These are phyloP conservation scores for Forbesichthys papilliferus DNA, from an alignment of 2,113 vertebrate species.

Conservation along the genomic window DNA sequence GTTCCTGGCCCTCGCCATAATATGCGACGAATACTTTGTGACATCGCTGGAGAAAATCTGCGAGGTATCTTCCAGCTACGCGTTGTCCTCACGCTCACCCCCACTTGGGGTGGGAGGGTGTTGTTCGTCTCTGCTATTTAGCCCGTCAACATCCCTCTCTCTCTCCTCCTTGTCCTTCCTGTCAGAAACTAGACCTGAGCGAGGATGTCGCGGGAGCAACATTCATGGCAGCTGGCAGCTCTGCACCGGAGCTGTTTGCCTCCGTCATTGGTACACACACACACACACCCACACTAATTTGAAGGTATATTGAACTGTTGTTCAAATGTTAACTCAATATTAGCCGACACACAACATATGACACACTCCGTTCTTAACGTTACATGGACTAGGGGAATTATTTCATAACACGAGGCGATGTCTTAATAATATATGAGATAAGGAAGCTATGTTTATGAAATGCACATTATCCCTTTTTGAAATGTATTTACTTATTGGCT, in stretches of 20 bases:
- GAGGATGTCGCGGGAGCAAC: slow-evolving; percentile 98
- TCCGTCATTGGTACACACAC: slow-evolving; percentile 87
- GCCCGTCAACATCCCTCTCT: slow-evolving; percentile 6
- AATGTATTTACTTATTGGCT: too few relatives aligned
- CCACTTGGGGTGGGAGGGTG: too few relatives aligned
- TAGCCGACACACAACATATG: too few relatives aligned
- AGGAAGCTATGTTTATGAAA: too few relatives aligned
- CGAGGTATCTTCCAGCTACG: slow-evolving; percentile 76
- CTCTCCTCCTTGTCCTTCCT: slow-evolving; percentile 42
- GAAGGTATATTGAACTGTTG: too few relatives aligned
- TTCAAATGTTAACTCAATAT: too few relatives aligned
- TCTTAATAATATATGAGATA: too few relatives aligned
- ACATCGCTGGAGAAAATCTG: slow-evolving; percentile 96
- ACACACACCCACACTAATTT: background rate
- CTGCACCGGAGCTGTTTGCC: slow-evolving; percentile 95
- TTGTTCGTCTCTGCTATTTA: background rate
- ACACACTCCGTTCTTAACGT: too few relatives aligned
- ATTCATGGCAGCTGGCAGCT: slow-evolving; percentile 99
- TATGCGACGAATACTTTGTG: slow-evolving; percentile 97
- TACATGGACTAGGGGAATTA: too few relatives aligned
- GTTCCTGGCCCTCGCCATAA: slow-evolving; percentile 96
- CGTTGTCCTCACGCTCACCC: background rate
- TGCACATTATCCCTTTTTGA: too few relatives aligned
- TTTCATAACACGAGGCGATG: too few relatives aligned
- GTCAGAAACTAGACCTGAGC: slow-evolving; percentile 91